phyloP scores from a whole-genome alignment of 2,888 invertebrate species.

The Leptopilina syphax region DNA sequence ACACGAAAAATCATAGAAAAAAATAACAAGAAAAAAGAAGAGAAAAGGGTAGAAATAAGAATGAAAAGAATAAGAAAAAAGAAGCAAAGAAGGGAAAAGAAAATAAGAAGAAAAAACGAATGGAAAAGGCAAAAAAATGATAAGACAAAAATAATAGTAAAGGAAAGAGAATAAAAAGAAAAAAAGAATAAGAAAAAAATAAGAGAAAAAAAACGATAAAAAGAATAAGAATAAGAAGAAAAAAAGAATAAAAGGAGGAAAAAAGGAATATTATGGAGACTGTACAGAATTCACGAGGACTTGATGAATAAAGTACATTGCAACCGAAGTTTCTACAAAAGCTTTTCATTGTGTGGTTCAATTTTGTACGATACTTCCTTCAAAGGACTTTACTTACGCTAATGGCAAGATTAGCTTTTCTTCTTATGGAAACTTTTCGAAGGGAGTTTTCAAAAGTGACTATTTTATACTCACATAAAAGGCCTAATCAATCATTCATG shows the following conservation, averaged over 20 bases:
- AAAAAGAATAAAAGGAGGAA: constrained; percentile 38
- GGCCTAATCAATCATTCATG: not conserved
- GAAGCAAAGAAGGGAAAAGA: not conserved
- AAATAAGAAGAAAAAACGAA: no score
- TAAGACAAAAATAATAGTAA: no score
- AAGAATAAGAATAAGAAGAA: constrained; percentile 43
- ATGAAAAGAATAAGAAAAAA: constrained; percentile 42
- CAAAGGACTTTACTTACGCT: constrained; percentile 24
- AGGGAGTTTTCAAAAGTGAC: not conserved
- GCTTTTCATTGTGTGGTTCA: constrained; percentile 25
- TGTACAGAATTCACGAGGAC: constrained; percentile 52
- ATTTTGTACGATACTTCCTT: constrained; percentile 3
- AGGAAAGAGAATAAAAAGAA: no score
- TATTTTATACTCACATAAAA: not conserved
- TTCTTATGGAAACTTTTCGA: constrained; percentile 19
- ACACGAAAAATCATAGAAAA: constrained; percentile 44
- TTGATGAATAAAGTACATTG: constrained; percentile 51
- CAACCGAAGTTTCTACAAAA: constrained; percentile 13
- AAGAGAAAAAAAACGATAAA: no score
- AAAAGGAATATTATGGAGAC: constrained; percentile 24
- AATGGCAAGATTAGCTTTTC: constrained; percentile 23
- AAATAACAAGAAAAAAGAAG: no score
- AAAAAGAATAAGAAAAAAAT: no score
- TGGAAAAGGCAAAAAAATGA: no score
- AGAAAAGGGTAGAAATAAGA: no score